Evolutionary conservation across 2,113 vertebrate genomes (phyloP), one percentile per base, ranked within the genome.

Genomic region (Hiodon tergisus): DNA sequence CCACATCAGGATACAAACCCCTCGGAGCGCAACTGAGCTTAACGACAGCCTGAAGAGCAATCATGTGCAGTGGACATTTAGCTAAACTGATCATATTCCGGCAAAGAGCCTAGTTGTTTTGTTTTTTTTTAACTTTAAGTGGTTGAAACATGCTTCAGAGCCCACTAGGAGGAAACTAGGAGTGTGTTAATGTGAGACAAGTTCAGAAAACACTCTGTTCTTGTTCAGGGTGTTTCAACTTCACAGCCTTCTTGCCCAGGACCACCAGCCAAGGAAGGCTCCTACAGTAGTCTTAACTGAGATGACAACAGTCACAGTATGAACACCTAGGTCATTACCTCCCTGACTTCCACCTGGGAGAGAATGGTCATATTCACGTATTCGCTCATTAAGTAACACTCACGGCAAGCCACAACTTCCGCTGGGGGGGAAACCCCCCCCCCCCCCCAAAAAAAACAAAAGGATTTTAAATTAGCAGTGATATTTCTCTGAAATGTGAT

Each of bases 391-490:
- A 31, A 31, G 31, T 31, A 31, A 31, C 31, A 31, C 31, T 31
- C 31, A 31, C 2, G 31, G 31, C 3, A 62, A 16, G 66, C 52
- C 6, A 57, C 6, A 57, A 57, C 11, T 8, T 8, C 11, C 55
- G 11, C 11, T 8, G 11, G n/a, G n/a, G n/a, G n/a, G n/a, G n/a
- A n/a, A 5, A 57, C 55, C 5, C 55, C 5, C 55, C 5, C 55
- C 5, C 55, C 6, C 5, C 6, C 6, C 6, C 55, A 57, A 70
- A 48, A 62, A 54, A n/a, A 31, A 31, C 31, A 50, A 73, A 46
- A 73, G n/a, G 72, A 51, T 65, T 71, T 69, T 67, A 76, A 76
- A 76, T 71, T 66, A 76, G 75, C 75, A 76, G 75, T 76, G 75
- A 76, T 60, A 54, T 63, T 65, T 60, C 73, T 4, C 46, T 59